A percentile compares a stretch with the other conserved stretches of the same genome.
Evolutionary conservation across 1,140 invertebrate species (phyloP).

Genomic region (Aradophagus sp.): DNA sequence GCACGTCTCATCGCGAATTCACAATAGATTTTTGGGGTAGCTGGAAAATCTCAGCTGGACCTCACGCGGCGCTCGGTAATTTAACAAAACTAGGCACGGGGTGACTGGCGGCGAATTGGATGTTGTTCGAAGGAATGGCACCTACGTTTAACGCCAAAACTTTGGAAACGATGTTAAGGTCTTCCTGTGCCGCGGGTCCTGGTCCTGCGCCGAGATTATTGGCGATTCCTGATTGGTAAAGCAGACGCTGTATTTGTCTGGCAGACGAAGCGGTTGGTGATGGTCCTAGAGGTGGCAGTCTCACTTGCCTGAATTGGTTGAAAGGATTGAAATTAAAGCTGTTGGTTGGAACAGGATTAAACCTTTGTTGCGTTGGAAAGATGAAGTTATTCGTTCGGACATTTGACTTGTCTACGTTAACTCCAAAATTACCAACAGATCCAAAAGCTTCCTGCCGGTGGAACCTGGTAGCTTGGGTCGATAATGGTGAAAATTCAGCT

Average conservation of each 20-base stretch:
- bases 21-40: constrained; percentile 13
- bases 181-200: constrained; percentile 76
- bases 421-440: constrained; percentile 77
- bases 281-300: constrained; percentile 39
- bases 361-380: constrained; percentile 49
- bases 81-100: constrained; percentile 23
- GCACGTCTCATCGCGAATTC: constrained; percentile 24
- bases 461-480: constrained; percentile 72
- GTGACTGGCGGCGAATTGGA: constrained; percentile 45
- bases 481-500: constrained; percentile 70
- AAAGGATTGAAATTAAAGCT: constrained; percentile 50
- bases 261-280: constrained; percentile 71
- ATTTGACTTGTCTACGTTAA: constrained; percentile 70
- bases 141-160: constrained; percentile 85
- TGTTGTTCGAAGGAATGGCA: constrained; percentile 59
- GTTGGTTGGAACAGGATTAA: constrained; percentile 1
- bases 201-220: constrained; percentile 62
- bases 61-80: constrained; percentile 44
- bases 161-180: constrained; percentile 86
- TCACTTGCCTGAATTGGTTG: constrained; percentile 57
- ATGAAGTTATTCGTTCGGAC: constrained; percentile 32
- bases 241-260: constrained; percentile 78
- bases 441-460: constrained; percentile 73
- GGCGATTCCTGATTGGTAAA: constrained; percentile 79
- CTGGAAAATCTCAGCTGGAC: not conserved